A percentile compares a stretch with the other conserved stretches of the same genome.
These are phyloP conservation scores for Puntigrus tetrazona DNA, from an alignment of 2,113 vertebrate genomes.

Conservation along the genomic window DNA sequence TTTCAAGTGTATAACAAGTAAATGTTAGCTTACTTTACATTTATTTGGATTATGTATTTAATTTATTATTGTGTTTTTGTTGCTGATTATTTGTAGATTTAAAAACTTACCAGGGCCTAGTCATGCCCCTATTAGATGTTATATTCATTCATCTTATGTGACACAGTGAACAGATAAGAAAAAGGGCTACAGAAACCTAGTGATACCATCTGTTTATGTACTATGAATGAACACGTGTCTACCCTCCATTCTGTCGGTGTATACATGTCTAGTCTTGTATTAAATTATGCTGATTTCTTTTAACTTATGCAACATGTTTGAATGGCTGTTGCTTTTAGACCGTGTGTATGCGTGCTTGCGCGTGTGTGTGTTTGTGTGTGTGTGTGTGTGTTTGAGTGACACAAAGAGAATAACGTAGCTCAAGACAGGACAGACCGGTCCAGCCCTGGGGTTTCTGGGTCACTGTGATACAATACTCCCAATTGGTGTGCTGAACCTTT, in stretches of 20 bases:
- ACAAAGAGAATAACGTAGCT: neutral
- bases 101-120: neutral
- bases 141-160: neutral
- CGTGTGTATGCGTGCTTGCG: neutral
- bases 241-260: neutral
- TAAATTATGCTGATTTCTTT: neutral
- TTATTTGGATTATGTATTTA: neutral
- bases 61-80: neutral
- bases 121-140: neutral
- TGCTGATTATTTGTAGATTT: neutral
- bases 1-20: neutral
- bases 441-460: neutral
- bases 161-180: neutral
- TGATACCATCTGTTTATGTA: neutral
- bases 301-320: neutral
- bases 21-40: neutral
- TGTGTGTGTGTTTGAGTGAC: neutral
- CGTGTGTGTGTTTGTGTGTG: neutral
- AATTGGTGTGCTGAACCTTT: neutral
- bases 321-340: neutral
- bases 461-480: neutral
- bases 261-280: neutral
- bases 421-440: slow-evolving; percentile 4
- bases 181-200: neutral
- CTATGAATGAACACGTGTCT: neutral